These are phyloP conservation scores for Enteromius fasciolatus DNA, from an alignment of 2,797 vertebrate species.

Conservation along the genomic window DNA sequence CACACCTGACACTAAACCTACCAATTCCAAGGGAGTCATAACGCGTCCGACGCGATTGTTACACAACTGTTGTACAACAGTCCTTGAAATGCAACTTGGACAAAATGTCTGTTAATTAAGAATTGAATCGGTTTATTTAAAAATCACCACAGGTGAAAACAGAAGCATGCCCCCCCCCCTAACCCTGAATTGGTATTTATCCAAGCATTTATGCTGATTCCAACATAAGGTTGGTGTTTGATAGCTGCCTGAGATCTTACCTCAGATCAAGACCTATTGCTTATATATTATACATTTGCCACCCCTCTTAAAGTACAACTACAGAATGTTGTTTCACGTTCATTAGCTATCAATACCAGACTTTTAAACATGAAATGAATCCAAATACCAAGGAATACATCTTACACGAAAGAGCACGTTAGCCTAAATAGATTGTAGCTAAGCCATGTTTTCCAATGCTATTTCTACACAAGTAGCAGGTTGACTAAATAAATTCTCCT, in stretches of 20 bases:
- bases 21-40: too few relatives aligned
- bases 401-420: neutral
- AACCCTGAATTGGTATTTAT: neutral
- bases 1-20: too few relatives aligned
- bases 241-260: constrained; percentile 23
- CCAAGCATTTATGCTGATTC: neutral
- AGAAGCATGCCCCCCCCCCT: neutral
- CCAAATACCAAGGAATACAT: neutral
- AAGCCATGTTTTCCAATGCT: neutral
- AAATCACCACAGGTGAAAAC: neutral
- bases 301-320: neutral
- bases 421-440: neutral
- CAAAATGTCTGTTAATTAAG: neutral
- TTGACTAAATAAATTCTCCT: neutral
- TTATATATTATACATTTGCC: neutral
- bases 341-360: neutral
- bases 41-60: neutral
- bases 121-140: neutral
- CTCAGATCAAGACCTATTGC: constrained; percentile 34
- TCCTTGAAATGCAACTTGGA: neutral
- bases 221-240: neutral
- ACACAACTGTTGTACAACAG: neutral
- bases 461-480: neutral
- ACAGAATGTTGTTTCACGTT: neutral
- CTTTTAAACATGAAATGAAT: neutral